Base-by-base conservation (phyloP, 2,113 vertebrate genomes). In the Terrapene triunguis region DNA sequence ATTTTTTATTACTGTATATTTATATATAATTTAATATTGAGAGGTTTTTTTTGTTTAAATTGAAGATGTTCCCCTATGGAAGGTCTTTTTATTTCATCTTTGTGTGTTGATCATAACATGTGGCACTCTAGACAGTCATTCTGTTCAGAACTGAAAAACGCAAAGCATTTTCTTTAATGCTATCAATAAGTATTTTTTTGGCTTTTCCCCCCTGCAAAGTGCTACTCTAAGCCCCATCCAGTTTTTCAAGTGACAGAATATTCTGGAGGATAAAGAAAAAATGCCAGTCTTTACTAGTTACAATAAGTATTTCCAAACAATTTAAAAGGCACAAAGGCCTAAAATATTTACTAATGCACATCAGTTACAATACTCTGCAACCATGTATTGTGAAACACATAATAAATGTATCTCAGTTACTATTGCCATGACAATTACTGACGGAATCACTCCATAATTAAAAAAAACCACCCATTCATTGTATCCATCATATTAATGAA, bases 321-420 rank as follows among this genome's bases (percentile, higher is more conserved):
- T 65, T 89, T 82, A 96, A 88, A 90, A 82, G 94, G 78, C 50
- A 95, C 51, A 42, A 89, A 96, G 89, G 89, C 82, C 79, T 95
- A 87, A 96, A 97, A 96, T 89, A 94, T 94, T 74, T 95, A 85
- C 79, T 74, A 69, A 65, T 89, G 81, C 90, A 59, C 87, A 88
- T 94, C 76, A 87, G 54, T 93, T 91, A 89, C 32, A 88, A 57
- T 86, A 76, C 16, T 97, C 79, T 85, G 48, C 87, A 94, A 91
- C 76, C 65, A 85, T 98, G 85, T 95, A 82, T 84, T 94, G 78
- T 35, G 80, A 51, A 38, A 6, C 51, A 91, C 44, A 88, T 91
- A 97, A 95, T 65, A 92, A 83, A 53, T 92, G 55, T 94, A 93
- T 97, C 95, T 95, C 74, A 89, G 81, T 96, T 96, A 91, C 6